phyloP scores from a whole-genome alignment of 2,797 vertebrate species.

The Etheostoma perlongum region DNA sequence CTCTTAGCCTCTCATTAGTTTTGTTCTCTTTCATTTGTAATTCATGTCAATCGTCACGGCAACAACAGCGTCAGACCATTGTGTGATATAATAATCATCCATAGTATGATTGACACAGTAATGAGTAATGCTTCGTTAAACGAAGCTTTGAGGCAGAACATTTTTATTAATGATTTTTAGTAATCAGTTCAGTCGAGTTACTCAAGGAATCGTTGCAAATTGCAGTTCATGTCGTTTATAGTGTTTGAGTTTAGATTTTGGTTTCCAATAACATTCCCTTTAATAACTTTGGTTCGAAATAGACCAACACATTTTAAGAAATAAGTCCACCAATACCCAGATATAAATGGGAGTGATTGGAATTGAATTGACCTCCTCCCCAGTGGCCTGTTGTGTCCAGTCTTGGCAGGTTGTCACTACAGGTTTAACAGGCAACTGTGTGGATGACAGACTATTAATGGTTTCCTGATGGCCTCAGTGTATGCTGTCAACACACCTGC shows the following conservation, averaged over 20 bases:
- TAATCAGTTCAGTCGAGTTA: no score
- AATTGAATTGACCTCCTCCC: constrained; percentile 31
- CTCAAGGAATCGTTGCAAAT: background rate
- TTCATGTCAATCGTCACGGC: no score
- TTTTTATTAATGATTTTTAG: no score
- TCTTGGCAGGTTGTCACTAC: constrained; percentile 61
- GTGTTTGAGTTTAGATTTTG: background rate
- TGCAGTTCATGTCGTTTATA: background rate
- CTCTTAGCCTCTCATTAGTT: no score
- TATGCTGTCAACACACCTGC: constrained; percentile 55
- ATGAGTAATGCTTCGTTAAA: no score
- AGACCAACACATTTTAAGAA: constrained; percentile 1
- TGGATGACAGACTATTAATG: constrained; percentile 65
- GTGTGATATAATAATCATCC: no score
- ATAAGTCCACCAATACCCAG: background rate
- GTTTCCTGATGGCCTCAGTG: constrained; percentile 45
- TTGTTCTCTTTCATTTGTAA: no score
- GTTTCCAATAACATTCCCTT: background rate
- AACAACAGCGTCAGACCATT: no score
- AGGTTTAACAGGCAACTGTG: constrained; percentile 50
- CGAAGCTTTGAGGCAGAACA: no score
- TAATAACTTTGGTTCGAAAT: constrained; percentile 5
- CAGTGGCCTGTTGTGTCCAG: constrained; percentile 27
- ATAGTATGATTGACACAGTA: no score
- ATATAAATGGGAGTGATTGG: constrained; percentile 19